Evolutionary conservation across 1,140 invertebrate genomes (phyloP).

Genomic region (Amyelois transitella): DNA sequence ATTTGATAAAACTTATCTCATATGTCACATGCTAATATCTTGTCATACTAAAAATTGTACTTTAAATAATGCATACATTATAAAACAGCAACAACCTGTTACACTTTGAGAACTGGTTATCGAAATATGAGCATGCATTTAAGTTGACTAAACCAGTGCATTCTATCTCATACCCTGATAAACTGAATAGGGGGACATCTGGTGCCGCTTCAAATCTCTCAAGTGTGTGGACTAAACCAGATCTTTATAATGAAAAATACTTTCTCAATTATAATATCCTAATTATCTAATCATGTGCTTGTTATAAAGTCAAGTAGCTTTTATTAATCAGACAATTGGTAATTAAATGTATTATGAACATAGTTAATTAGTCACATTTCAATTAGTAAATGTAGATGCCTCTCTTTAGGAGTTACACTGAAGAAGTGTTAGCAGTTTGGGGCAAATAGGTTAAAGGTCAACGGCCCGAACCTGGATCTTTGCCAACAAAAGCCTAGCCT

Average conservation of each 20-base stretch:
- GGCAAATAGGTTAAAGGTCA: conserved; percentile 31
- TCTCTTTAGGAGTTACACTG: too few relatives aligned
- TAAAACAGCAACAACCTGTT: conserved; percentile 7
- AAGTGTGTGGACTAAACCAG: conserved; percentile 27
- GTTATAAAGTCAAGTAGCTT: too few relatives aligned
- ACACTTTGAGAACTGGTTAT: conserved; percentile 25
- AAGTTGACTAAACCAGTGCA: conserved; percentile 25
- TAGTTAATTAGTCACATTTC: too few relatives aligned
- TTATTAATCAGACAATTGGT: too few relatives aligned
- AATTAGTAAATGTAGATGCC: too few relatives aligned
- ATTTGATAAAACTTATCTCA: conserved; percentile 24
- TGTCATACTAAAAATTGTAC: conserved; percentile 20
- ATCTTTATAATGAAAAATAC: conserved; percentile 5
- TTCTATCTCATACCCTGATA: conserved; percentile 37
- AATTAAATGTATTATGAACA: too few relatives aligned
- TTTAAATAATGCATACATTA: conserved; percentile 5
- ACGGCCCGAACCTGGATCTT: conserved; percentile 28
- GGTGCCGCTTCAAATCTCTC: conserved; percentile 23
- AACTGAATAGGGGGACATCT: conserved; percentile 32
- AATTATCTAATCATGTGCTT: too few relatives aligned
- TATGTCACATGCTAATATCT: conserved; percentile 22
- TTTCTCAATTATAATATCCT: neutral
- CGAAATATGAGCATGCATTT: conserved; percentile 27
- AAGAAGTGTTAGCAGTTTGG: conserved; percentile 34
- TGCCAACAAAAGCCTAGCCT: conserved; percentile 28